Conservation (phyloP, 1,140 invertebrate genomes). For the Scylla paramamosain region DNA sequence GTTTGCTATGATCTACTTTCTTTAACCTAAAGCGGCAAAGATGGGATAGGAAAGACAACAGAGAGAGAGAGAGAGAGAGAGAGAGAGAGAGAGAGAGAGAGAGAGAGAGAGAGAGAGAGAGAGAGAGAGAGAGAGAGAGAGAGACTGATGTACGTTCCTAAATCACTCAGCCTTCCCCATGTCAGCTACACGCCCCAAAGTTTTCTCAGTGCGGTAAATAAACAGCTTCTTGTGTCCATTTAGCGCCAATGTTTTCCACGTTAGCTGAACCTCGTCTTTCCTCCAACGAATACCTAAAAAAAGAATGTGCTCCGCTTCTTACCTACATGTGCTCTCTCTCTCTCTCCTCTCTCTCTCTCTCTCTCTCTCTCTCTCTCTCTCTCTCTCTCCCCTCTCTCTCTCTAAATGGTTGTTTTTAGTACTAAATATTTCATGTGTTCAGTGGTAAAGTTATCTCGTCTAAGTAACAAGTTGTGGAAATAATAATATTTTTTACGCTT, state of each 20-base stretch:
- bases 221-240: constrained; percentile 12
- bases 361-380: too few relatives aligned
- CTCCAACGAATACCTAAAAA: background rate
- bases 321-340: too few relatives aligned
- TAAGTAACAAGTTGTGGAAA: background rate
- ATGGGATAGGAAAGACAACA: background rate
- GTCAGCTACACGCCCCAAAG: constrained; percentile 13
- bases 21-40: background rate
- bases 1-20: too few relatives aligned
- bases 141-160: background rate
- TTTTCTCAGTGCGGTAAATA: background rate
- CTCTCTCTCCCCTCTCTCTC: too few relatives aligned
- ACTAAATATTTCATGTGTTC: background rate
- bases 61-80: constrained; percentile 54
- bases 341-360: too few relatives aligned
- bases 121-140: constrained; percentile 41
- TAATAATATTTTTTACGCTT: background rate
- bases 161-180: constrained; percentile 1
- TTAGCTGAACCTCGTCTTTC: background rate
- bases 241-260: background rate
- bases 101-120: constrained; percentile 19
- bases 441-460: background rate
- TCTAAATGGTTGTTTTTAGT: background rate
- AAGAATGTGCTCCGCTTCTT: too few relatives aligned
- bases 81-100: constrained; percentile 53